Evolutionary conservation across 1,140 invertebrate genomes (phyloP), one percentile per base, ranked within the genome.

Genomic region (Brachionus plicatilis): DNA sequence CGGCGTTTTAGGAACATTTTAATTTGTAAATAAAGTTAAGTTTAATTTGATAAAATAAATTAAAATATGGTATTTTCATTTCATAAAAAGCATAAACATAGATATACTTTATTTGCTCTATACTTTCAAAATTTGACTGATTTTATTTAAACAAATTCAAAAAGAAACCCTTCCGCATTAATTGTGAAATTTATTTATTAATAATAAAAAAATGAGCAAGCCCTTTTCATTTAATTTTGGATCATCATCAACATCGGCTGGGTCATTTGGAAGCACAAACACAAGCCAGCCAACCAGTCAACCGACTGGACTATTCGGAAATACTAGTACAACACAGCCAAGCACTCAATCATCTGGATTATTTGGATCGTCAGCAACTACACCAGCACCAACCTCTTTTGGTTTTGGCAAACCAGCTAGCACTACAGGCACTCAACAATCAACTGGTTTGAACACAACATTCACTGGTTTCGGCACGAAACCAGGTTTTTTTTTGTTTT

Each of bases 401-500:
- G 29, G n/a, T 33, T 80, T 85, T 60, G 84, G 75, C 0, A 85
- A 65, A 53, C 24, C 56, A 27, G 17, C 37, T 12, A 66, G 41
- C 45, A 27, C 47, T 60, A 85, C 33, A 37, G 17, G 47, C 14
- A 24, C 11, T 53, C 60, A 86, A 29, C 76, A 87, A 75, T 60
- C 85, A 84, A 47, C 85, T 65, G 72, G 86, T 85, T 84, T 84
- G 17, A 65, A 83, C 50, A 82, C 85, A 75, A 85, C 85, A 11
- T 84, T 87, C 86, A 83, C 85, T 8, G 53, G 76, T n/a, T 80
- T 80, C 47, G 76, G 53, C 20, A 27, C 56, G 1, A 83, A 72
- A 20, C 68, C 68, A 14, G 66, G 66, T 70, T 41, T 17, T 20
- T 24, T 17, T 20, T 47, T 24, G 12, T 17, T 20, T 24, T 17